phyloP scores from a whole-genome alignment of 2,797 vertebrate genomes.

The Heliangelus exortis region DNA sequence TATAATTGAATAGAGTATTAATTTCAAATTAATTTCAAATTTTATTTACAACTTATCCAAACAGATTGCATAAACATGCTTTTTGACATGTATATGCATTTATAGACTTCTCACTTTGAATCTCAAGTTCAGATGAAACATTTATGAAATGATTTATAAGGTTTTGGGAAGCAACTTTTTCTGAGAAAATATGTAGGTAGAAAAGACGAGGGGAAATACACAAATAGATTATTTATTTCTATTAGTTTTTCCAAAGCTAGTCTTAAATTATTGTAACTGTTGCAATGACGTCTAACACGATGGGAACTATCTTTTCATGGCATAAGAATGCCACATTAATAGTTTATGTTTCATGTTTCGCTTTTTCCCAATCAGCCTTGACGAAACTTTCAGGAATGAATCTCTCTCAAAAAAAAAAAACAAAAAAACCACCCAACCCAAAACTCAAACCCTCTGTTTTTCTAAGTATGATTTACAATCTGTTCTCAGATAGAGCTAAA shows the following conservation, averaged over 20 bases:
- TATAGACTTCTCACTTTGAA: background rate
- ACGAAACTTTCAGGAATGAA: constrained; percentile 7
- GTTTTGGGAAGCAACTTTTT: background rate
- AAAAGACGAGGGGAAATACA: background rate
- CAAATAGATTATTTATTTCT: background rate
- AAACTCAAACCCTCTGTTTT: background rate
- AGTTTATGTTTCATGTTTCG: background rate
- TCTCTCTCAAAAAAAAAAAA: background rate
- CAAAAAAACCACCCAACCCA: no score
- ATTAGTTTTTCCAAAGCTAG: background rate
- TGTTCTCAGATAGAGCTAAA: background rate
- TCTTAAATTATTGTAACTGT: background rate
- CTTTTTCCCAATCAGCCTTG: background rate
- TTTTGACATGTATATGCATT: background rate
- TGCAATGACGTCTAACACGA: background rate
- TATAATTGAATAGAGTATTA: background rate
- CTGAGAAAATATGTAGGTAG: background rate
- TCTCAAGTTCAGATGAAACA: background rate
- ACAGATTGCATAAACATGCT: background rate
- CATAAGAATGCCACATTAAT: background rate
- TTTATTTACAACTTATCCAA: background rate
- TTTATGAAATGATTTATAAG: background rate
- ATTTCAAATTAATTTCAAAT: background rate
- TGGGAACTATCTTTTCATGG: background rate
- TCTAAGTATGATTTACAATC: background rate